A percentile compares a stretch with the other conserved stretches of the same genome.
phyloP scores from a whole-genome alignment of 2,113 vertebrate genomes.

The Baryphthengus martii region DNA sequence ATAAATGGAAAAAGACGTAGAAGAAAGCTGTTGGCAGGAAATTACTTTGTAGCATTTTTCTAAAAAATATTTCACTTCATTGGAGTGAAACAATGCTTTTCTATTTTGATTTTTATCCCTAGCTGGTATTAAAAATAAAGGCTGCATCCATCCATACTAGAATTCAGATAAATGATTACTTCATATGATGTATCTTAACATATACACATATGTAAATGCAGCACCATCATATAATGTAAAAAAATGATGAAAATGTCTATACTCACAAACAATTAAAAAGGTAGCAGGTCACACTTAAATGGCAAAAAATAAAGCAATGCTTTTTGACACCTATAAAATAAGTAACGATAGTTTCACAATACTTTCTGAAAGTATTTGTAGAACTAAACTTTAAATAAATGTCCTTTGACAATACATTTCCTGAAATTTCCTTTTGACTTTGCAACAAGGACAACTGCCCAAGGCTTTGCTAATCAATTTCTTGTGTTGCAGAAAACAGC shows the following conservation, averaged over 20 bases:
- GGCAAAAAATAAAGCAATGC: neutral
- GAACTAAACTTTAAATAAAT: neutral
- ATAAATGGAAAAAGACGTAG: neutral
- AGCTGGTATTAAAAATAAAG: neutral
- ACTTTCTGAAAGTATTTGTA: neutral
- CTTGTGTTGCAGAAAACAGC: neutral
- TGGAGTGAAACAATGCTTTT: neutral
- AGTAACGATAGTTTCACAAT: neutral
- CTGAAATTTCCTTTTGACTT: slow-evolving; percentile 10
- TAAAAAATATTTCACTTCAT: neutral
- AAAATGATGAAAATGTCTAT: neutral
- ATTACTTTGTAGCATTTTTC: neutral
- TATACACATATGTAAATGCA: neutral
- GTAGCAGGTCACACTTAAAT: neutral
- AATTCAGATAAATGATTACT: neutral
- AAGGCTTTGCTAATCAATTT: neutral
- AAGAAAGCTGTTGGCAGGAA: neutral
- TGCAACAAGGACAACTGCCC: slow-evolving; percentile 25
- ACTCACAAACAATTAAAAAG: neutral
- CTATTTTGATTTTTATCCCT: neutral
- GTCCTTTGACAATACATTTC: neutral
- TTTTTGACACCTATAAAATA: neutral
- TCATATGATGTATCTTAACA: neutral
- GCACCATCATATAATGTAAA: neutral
- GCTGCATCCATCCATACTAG: neutral